Evolutionary conservation across 1,140 invertebrate genomes (phyloP).

Genomic region (Penaeus indicus): DNA sequence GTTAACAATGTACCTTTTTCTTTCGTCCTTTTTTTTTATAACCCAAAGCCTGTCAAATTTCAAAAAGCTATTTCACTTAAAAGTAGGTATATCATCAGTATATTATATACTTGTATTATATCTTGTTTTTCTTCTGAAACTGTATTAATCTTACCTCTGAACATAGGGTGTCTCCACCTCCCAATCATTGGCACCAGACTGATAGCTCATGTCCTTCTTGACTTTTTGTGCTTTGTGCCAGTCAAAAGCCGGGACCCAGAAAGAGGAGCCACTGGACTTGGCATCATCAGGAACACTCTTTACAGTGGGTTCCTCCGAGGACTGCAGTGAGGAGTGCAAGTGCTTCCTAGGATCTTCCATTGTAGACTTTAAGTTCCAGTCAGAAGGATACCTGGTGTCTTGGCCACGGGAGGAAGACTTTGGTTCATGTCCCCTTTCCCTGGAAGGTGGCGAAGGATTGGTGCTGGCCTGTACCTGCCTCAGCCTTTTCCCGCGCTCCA

Average conservation of each 20-base stretch:
- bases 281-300: background rate
- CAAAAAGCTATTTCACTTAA: too few species aligned
- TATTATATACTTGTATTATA: too few species aligned
- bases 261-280: background rate
- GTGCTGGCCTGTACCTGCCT: conserved; percentile 20
- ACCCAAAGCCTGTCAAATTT: too few species aligned
- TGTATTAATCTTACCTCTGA: conserved; percentile 34
- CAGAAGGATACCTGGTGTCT: conserved; percentile 32
- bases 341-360: conserved; percentile 21
- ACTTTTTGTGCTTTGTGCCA: conserved; percentile 18
- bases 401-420: background rate
- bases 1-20: too few species aligned
- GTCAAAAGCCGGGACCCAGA: conserved; percentile 54
- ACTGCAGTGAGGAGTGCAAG: background rate
- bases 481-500: conserved; percentile 9
- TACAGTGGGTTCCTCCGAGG: conserved; percentile 14
- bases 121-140: too few species aligned
- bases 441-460: conserved; percentile 47
- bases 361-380: conserved; percentile 47
- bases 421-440: background rate
- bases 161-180: conserved; percentile 57
- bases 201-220: conserved; percentile 38
- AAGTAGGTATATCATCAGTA: too few species aligned
- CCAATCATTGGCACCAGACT: conserved; percentile 28
- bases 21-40: too few species aligned